These are phyloP conservation scores for Okamejei kenojei DNA, from an alignment of 2,797 vertebrate genomes.

Conservation along the genomic window DNA sequence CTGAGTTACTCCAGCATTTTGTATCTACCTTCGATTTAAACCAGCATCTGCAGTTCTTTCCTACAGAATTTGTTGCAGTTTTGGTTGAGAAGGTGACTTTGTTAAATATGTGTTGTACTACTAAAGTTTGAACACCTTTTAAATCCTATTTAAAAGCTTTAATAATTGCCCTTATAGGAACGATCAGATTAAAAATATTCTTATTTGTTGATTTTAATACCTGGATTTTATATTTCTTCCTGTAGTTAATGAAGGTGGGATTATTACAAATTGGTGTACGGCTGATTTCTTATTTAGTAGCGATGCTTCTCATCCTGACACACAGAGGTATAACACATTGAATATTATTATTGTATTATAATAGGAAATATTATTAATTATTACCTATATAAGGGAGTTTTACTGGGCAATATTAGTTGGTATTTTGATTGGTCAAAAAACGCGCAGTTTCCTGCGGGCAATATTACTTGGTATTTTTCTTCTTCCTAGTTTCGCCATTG, in stretches of 20 bases:
- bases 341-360: not conserved
- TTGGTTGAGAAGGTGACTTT: not conserved
- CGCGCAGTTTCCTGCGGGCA: too few relatives aligned
- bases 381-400: too few relatives aligned
- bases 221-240: not conserved
- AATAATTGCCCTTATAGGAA: not conserved
- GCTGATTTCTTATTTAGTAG: constrained; percentile 84
- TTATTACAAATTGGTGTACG: constrained; percentile 45
- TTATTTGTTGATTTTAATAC: not conserved
- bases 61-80: not conserved
- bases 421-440: too few relatives aligned
- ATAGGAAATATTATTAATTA: not conserved
- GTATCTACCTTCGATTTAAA: too few relatives aligned
- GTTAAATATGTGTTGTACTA: not conserved
- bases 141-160: not conserved
- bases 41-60: too few relatives aligned
- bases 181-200: not conserved
- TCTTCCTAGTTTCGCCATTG: too few relatives aligned
- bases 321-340: constrained; percentile 59
- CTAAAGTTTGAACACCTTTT: not conserved
- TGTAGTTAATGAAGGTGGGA: constrained; percentile 67
- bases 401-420: too few relatives aligned
- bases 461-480: too few relatives aligned
- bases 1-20: too few relatives aligned
- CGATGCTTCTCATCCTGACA: constrained; percentile 73